A percentile compares a stretch with the other conserved stretches of the same genome.
Conservation (phyloP, 2,797 vertebrate genomes). For the Coregonus suidteri region DNA sequence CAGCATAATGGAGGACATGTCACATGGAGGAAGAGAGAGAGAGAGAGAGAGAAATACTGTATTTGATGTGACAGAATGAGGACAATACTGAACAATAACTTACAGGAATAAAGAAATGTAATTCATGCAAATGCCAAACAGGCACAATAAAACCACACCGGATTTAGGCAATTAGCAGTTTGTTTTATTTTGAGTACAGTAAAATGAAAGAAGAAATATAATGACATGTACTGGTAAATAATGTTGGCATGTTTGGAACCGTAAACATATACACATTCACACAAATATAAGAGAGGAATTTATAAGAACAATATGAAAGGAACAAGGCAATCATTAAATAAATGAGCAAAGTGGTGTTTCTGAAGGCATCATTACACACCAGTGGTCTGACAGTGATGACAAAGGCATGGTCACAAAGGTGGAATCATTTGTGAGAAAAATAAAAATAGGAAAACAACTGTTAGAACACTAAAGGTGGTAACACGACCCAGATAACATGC, state of each 20-base stretch:
- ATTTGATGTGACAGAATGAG: too few relatives aligned
- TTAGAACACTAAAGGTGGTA: constrained; percentile 51
- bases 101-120: too few relatives aligned
- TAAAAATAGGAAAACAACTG: constrained; percentile 27
- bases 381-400: constrained; percentile 41
- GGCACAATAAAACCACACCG: background rate
- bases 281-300: constrained; percentile 62
- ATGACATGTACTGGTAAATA: constrained; percentile 46
- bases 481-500: constrained; percentile 58
- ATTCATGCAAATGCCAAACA: background rate
- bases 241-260: constrained; percentile 45
- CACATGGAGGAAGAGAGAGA: constrained; percentile 10
- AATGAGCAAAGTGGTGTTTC: constrained; percentile 28
- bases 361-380: constrained; percentile 45
- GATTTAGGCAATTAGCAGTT: constrained; percentile 37
- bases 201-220: constrained; percentile 46
- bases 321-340: constrained; percentile 52
- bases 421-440: constrained; percentile 52
- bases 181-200: constrained; percentile 70
- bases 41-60: too few relatives aligned
- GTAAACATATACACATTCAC: constrained; percentile 75
- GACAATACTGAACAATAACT: too few relatives aligned
- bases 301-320: constrained; percentile 60
- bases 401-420: constrained; percentile 18
- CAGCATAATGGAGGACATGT: constrained; percentile 32